Conservation (phyloP, 1,140 invertebrate genomes). For the Rhynchophorus ferrugineus region DNA sequence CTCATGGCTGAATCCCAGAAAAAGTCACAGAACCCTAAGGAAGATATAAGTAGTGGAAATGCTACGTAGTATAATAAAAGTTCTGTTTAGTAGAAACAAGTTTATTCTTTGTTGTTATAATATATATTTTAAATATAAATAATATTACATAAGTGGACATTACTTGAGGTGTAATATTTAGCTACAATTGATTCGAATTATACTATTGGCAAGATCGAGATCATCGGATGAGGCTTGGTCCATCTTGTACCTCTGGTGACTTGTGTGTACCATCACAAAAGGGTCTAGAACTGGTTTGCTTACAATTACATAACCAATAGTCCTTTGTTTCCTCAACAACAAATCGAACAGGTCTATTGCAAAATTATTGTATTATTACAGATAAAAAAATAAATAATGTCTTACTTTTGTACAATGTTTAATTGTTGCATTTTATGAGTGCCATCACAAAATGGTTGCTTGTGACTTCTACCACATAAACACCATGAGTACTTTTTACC, state of each 20-base stretch:
- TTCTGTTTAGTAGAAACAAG: constrained; percentile 10
- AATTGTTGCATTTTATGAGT: constrained; percentile 72
- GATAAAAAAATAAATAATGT: background rate
- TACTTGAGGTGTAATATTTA: constrained; percentile 10
- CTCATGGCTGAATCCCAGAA: constrained; percentile 36
- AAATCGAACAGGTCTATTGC: constrained; percentile 69
- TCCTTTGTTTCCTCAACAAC: constrained; percentile 81
- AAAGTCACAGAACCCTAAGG: constrained; percentile 20
- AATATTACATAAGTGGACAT: constrained; percentile 1
- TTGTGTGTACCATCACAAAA: constrained; percentile 98
- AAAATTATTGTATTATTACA: constrained; percentile 15
- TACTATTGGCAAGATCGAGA: no score
- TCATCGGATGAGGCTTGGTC: constrained; percentile 32
- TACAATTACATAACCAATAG: constrained; percentile 98
- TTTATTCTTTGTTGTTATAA: constrained; percentile 1
- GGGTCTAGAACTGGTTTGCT: constrained; percentile 88
- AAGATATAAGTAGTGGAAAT: constrained; percentile 12
- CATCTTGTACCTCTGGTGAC: constrained; percentile 55
- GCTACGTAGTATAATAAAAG: constrained; percentile 20
- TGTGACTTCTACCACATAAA: constrained; percentile 83
- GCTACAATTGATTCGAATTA: no score
- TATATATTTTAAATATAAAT: background rate
- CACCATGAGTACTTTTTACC: constrained; percentile 92
- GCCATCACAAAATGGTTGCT: constrained; percentile 92
- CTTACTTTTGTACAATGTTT: constrained; percentile 58